Base-by-base conservation (phyloP, 2,888 invertebrate genomes). In the Drosophila affinis region DNA sequence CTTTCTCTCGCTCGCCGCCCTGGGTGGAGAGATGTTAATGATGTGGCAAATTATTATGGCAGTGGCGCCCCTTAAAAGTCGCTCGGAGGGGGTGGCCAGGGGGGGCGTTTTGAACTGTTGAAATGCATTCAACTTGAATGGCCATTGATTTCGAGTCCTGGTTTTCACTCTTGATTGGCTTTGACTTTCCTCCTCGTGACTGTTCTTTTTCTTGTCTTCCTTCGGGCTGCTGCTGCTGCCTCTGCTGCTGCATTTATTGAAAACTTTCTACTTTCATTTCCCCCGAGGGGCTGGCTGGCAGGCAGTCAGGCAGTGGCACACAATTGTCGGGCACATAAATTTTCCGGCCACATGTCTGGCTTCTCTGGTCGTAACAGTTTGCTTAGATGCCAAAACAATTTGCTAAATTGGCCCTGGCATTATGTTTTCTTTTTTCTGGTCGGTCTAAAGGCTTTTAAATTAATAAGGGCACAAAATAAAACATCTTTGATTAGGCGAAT, bases 21-120 rank as follows among this genome's bases (percentile, higher is more conserved):
- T 65, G n/a, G 39, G 39, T 14, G 39, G 39, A 39, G 39, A 83
- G 78, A 79, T 88, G 85, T 79, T 85, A 85, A 88, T 88, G 88
- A 88, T 87, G 85, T 88, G 88, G 87, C 85, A 85, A 85, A 85
- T 85, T 87, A 87, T 85, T 86, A 84, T 86, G 82, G 87, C 81
- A 84, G 75, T 72, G 78, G 81, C 48, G 3, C 21, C 32, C 12
- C 24, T 32, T 4, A 47, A 18, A 12, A 44, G 53, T 27, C 46
- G 24, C 34, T 48, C 46, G 53, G 62, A 78, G 39, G 14, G 34
- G 2, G 39, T 2, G 39, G 2, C 6, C 7, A 0, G 39, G 39
- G n/a, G 39, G n/a, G 3, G n/a, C n/a, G n/a, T 14, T 6, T 14
- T 7, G 14, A n/a, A 39, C 39, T 76, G 71, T 76, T 64, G 67